Evolutionary conservation across 2,888 invertebrate species (phyloP).

Genomic region (Lasioglossum leucozonium): DNA sequence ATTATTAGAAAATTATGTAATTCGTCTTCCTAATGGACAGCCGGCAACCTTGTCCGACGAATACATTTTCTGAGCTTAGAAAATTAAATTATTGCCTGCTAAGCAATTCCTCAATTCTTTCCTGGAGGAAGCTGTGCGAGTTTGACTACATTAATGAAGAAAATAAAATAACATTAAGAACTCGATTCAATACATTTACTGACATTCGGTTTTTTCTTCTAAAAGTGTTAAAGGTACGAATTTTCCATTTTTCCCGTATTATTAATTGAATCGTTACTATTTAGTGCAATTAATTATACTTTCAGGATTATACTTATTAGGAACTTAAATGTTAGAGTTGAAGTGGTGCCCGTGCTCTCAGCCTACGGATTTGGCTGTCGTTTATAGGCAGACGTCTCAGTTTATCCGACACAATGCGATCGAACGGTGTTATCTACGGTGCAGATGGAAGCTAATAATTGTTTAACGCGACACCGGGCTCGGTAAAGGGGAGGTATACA

Average conservation of each 20-base stretch:
- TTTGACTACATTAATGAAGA: no score
- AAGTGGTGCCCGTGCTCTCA: no score
- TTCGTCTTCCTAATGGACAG: neutral
- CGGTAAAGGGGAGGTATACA: conserved; percentile 16
- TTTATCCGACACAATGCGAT: conserved; percentile 6
- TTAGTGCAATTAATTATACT: neutral
- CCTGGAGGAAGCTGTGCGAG: no score
- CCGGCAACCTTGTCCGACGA: neutral
- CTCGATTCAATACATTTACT: no score
- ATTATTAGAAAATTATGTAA: conserved; percentile 4
- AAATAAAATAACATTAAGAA: no score
- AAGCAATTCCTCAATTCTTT: neutral
- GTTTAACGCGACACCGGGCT: conserved; percentile 32
- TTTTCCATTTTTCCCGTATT: neutral
- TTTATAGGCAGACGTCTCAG: conserved; percentile 3
- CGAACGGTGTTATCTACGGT: conserved; percentile 24
- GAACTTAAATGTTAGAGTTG: no score
- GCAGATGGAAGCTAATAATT: conserved; percentile 37
- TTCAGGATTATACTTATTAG: neutral
- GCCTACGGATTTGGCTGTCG: conserved; percentile 12
- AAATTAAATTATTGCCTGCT: neutral
- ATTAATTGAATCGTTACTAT: neutral
- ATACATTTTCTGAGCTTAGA: neutral
- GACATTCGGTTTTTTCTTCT: no score
- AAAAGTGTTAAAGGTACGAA: neutral